phyloP scores from a whole-genome alignment of 2,888 invertebrate genomes.

The Atethmia centrago region DNA sequence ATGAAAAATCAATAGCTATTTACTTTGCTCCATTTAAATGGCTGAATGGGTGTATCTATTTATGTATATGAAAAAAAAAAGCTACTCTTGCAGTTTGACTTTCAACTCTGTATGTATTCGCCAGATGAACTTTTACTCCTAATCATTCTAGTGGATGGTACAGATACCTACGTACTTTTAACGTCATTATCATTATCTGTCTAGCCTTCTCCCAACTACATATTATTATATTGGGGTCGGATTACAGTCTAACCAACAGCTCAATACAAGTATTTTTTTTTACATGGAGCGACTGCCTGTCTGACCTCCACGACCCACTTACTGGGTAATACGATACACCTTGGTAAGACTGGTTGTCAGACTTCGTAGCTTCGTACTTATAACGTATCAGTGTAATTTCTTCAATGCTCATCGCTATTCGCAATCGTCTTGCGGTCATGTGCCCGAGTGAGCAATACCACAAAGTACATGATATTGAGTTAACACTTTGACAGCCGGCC shows the following conservation, averaged over 20 bases:
- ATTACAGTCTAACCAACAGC: no score
- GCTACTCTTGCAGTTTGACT: neutral
- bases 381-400: slow-evolving; percentile 8
- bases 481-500: no score
- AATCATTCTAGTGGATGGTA: neutral
- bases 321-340: no score
- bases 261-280: no score
- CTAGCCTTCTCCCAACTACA: no score
- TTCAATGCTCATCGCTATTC: slow-evolving; percentile 10
- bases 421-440: slow-evolving; percentile 28
- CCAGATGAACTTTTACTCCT: neutral
- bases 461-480: slow-evolving; percentile 41
- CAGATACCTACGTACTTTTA: no score
- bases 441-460: slow-evolving; percentile 15
- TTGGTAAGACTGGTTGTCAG: no score
- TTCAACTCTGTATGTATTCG: neutral
- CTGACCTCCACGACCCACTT: no score
- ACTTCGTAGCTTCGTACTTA: neutral
- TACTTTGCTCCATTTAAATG: slow-evolving; percentile 45
- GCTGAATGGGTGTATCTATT: slow-evolving; percentile 4
- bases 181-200: no score
- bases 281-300: no score
- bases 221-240: no score
- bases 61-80: neutral
- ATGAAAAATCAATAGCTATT: slow-evolving; percentile 76